Percentiles rank a stretch among this genome's conserved stretches.
These are phyloP conservation scores for Agrotis ipsilon DNA, from an alignment of 2,888 invertebrate species.

Conservation along the genomic window DNA sequence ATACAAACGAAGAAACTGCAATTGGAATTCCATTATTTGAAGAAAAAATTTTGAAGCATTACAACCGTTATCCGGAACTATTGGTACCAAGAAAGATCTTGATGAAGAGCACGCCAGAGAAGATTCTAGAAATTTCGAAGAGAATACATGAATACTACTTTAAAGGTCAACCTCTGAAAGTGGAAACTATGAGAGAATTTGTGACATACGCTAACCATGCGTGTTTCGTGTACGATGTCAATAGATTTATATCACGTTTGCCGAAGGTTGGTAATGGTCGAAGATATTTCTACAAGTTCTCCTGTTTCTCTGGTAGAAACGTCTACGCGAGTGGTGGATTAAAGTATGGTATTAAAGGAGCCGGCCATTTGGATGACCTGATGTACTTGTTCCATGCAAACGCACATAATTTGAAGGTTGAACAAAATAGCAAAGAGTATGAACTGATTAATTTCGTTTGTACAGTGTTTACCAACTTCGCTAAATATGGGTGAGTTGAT, in stretches of 20 bases:
- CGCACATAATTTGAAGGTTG: slow-evolving; percentile 65
- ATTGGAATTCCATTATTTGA: slow-evolving; percentile 57
- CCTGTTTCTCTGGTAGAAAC: slow-evolving; percentile 75
- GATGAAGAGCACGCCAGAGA: slow-evolving; percentile 58
- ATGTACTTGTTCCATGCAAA: slow-evolving; percentile 78
- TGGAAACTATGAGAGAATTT: slow-evolving; percentile 67
- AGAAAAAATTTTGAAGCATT: slow-evolving; percentile 45
- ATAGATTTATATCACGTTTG: slow-evolving; percentile 49
- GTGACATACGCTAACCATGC: slow-evolving; percentile 64
- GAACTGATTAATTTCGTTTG: slow-evolving; percentile 74
- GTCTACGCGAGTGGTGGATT: slow-evolving; percentile 67
- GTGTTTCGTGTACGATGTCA: slow-evolving; percentile 65
- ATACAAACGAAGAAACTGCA: slow-evolving; percentile 92
- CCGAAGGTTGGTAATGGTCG: slow-evolving; percentile 44
- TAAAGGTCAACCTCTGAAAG: slow-evolving; percentile 61
- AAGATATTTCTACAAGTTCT: slow-evolving; percentile 64
- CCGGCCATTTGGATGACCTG: slow-evolving; percentile 79
- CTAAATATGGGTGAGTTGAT: slow-evolving; percentile 78
- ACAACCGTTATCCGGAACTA: slow-evolving; percentile 71
- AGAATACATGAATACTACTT: slow-evolving; percentile 74
- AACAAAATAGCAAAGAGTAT: slow-evolving; percentile 70
- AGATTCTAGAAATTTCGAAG: slow-evolving; percentile 70
- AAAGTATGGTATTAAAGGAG: slow-evolving; percentile 72
- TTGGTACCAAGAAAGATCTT: slow-evolving; percentile 73
- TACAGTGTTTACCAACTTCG: slow-evolving; percentile 78